Evolutionary conservation across 2,113 vertebrate genomes (phyloP).

Genomic region (Mobula hypostoma): DNA sequence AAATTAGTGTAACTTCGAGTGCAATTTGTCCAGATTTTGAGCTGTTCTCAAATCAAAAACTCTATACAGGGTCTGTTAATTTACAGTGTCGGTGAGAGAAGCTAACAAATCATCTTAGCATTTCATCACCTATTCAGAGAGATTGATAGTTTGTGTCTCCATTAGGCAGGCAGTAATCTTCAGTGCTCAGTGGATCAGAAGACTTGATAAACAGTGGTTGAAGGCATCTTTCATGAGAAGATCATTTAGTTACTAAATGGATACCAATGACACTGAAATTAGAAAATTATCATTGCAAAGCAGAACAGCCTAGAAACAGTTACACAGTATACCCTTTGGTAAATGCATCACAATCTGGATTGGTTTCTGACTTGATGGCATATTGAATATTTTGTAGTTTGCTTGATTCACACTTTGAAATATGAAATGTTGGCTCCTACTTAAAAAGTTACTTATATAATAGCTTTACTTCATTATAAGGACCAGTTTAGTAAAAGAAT

Average conservation of each 20-base stretch:
- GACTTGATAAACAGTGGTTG: background rate
- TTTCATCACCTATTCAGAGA: background rate
- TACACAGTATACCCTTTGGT: background rate
- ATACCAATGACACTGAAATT: background rate
- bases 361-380: background rate
- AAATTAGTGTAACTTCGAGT: no score
- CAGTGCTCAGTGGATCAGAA: background rate
- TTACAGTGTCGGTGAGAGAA: no score
- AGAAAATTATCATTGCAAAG: background rate
- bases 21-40: no score
- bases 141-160: background rate
- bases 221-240: background rate
- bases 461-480: background rate
- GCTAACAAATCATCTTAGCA: no score
- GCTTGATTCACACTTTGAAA: background rate
- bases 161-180: background rate
- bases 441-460: background rate
- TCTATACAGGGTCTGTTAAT: no score
- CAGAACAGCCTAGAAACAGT: background rate
- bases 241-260: background rate
- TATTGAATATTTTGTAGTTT: background rate
- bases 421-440: background rate
- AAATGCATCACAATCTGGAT: background rate
- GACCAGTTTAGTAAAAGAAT: background rate
- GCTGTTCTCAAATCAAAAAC: no score